Evolutionary conservation across 2,888 invertebrate genomes (phyloP).

Genomic region (Brachylomia viminalis): DNA sequence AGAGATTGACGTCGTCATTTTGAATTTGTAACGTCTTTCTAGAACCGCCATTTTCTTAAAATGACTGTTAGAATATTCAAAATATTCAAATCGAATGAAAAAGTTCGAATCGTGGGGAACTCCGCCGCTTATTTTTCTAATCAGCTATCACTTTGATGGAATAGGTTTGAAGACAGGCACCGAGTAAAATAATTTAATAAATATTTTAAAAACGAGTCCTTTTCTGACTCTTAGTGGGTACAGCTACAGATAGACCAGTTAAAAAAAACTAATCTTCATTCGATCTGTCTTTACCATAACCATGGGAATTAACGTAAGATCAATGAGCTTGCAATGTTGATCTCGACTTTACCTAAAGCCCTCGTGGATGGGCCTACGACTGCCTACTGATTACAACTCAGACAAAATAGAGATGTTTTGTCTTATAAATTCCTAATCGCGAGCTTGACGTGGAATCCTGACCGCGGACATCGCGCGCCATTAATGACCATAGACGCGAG

Average conservation of each 20-base stretch:
- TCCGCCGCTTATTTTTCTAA: conserved; percentile 34
- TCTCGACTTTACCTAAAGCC: background rate
- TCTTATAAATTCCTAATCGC: conserved; percentile 22
- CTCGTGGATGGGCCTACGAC: background rate
- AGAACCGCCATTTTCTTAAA: conserved; percentile 40
- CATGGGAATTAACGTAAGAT: background rate
- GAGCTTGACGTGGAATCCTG: conserved; percentile 65
- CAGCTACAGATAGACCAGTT: background rate
- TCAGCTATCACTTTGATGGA: conserved; percentile 20
- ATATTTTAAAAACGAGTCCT: background rate
- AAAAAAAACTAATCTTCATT: background rate
- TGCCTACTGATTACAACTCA: background rate
- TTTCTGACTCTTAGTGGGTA: background rate
- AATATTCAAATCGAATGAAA: conserved; percentile 46
- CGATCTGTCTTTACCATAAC: background rate
- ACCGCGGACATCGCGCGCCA: conserved; percentile 76
- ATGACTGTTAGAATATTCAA: conserved; percentile 50
- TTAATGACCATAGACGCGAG: conserved; percentile 78
- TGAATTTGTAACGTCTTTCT: conserved; percentile 41
- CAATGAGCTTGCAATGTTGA: background rate
- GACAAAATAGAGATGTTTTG: background rate
- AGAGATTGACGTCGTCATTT: conserved; percentile 48
- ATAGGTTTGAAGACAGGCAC: conserved; percentile 21
- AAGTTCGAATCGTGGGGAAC: conserved; percentile 18
- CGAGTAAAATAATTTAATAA: conserved; percentile 22